Base-by-base conservation (phyloP, 2,113 vertebrate genomes). In the Dicrurus megarhynchus region DNA sequence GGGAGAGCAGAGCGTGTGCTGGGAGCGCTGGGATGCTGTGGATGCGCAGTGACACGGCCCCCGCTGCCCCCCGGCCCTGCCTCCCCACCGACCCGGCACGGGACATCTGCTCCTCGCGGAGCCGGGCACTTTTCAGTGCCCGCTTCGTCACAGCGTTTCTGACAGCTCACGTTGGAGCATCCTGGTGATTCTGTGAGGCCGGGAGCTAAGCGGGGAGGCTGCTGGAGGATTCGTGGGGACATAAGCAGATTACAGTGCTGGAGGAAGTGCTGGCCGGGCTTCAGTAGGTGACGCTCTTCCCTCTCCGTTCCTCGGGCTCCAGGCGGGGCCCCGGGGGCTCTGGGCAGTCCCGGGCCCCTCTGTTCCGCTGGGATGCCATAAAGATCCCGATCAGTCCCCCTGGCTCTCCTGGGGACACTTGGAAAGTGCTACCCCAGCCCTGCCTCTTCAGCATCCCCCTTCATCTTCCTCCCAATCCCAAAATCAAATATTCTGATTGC, bases 41-140 rank as follows among this genome's bases (percentile, higher is more conserved):
- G 27, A 37, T 89, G 94, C 42, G 95, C 95, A 76, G 49, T 79
- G 69, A 8, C 69, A 20, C 1, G 56, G 79, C 88, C 81, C 83
- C 60, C 11, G 0, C 69, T 37, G 65, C 89, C 26, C 69, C 35
- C 1, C 3, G 3, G 7, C n/a, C n/a, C 32, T 37, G 24, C 78
- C 57, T 42, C 8, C 3, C 8, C 22, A 0, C 7, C 19, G 6
- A 17, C 3, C 57, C 87, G 12, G 5, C 30, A 0, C 56, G 21
- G 18, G 1, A 0, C 1, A 2, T 5, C 13, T 20, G 42, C 3
- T 44, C 18, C 7, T 7, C 0, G 1, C 16, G 22, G 23, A 8
- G 3, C 1, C 2, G 35, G 27, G 33, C 2, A 0, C 1, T 9
- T n/a, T 7, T 11, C 8, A 2, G 0, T 2, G 1, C 33, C 42